Percentiles rank a stretch among this genome's conserved stretches.
Conservation (phyloP, 1,140 invertebrate species). For the Leptopilina clavipes region DNA sequence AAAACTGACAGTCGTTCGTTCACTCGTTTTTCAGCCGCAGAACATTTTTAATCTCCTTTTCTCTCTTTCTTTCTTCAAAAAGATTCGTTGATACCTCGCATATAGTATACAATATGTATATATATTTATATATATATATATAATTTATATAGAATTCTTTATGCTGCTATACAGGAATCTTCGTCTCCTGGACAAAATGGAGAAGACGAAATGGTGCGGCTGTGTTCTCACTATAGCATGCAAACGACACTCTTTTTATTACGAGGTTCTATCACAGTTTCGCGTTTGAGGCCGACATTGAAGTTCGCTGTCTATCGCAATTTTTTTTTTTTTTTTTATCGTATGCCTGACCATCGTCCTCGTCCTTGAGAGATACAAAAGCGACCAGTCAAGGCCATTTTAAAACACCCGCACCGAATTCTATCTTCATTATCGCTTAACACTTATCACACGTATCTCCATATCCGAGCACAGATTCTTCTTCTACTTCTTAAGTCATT, state of each 20-base stretch:
- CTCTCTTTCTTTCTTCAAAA: not conserved
- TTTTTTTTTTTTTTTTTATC: conserved; percentile 14
- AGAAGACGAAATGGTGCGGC: conserved; percentile 50
- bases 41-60: conserved; percentile 27
- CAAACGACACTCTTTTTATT: conserved; percentile 52
- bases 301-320: conserved; percentile 46
- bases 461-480: conserved; percentile 28
- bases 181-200: not conserved
- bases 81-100: conserved; percentile 17
- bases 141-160: not conserved
- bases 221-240: conserved; percentile 50
- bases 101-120: not conserved
- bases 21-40: conserved; percentile 20
- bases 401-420: conserved; percentile 36
- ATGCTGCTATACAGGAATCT: not conserved
- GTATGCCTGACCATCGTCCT: conserved; percentile 12
- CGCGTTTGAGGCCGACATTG: conserved; percentile 54
- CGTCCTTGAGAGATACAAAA: conserved; percentile 32
- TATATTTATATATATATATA: too few relatives aligned
- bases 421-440: conserved; percentile 31
- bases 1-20: conserved; percentile 13
- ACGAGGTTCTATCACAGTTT: conserved; percentile 66
- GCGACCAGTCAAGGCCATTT: conserved; percentile 14
- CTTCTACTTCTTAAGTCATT: not conserved
- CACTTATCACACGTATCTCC: conserved; percentile 19